Base-by-base conservation (phyloP, 2,888 invertebrate genomes). In the Pammene fasciana region DNA sequence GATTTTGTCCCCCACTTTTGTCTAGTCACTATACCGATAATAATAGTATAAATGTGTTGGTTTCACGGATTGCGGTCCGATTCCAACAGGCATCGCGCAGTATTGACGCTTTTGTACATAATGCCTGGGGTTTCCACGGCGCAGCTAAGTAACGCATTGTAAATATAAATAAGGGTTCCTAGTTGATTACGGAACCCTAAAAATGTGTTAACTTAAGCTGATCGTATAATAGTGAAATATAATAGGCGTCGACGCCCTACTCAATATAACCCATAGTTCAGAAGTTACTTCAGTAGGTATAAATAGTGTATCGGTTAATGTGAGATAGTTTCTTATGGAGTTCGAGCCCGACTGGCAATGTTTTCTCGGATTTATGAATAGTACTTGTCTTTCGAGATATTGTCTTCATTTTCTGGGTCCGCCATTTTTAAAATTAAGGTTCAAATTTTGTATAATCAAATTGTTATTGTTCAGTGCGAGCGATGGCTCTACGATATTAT, bases 381-480 rank as follows among this genome's bases (percentile, higher is more conserved):
- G 64, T 72, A 75, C 73, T 75, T 78, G 74, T 79, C 82, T 83
- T 81, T 82, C 78, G 79, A 80, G 78, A 79, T 72, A 74, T 73
- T 76, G 75, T 78, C 76, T 80, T 79, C 75, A 78, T 79, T 81
- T 75, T 80, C 74, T 75, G 78, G 79, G 76, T 84, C 78, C 79
- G 85, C 82, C 81, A 81, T 85, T 81, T 83, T 73, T 84, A 79
- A 81, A 75, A 46, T 70, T 86, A 85, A 84, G 82, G 75, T 86
- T 86, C 72, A 72, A 78, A 75, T 84, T 88, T 86, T 87, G 84
- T 86, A 84, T 87, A 82, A 85, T 82, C 83, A 79, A 77, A 72
- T 87, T 90, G 89, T 89, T 89, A 85, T 84, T 82, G 85, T 86
- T 89, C 84, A 82, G 82, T 82, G 82, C 85, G 82, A 82, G 81